These are phyloP conservation scores for Hippocampus comes DNA, from an alignment of 2,113 vertebrate genomes.

Conservation along the genomic window DNA sequence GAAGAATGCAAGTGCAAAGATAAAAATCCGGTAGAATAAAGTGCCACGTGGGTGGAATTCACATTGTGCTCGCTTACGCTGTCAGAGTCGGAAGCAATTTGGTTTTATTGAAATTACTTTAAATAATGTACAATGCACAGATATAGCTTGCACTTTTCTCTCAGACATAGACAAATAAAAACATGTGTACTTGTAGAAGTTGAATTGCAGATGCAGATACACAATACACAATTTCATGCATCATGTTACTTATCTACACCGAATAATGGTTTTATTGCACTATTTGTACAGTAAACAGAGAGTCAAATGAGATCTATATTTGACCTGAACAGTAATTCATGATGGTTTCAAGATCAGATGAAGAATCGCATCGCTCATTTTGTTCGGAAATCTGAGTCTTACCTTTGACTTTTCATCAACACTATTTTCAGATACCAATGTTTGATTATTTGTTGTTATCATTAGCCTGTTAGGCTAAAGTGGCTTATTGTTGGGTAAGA, in stretches of 20 bases:
- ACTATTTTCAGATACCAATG: background rate
- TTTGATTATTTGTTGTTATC: background rate
- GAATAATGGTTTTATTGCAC: background rate
- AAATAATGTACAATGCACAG: background rate
- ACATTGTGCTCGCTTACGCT: background rate
- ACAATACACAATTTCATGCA: background rate
- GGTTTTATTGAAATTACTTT: conserved; percentile 5
- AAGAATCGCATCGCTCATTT: too few species aligned
- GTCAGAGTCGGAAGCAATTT: background rate
- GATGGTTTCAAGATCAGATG: too few species aligned
- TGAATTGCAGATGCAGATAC: background rate
- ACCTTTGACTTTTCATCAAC: background rate
- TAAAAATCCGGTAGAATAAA: conserved; percentile 46
- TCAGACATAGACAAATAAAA: background rate
- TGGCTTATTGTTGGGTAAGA: background rate
- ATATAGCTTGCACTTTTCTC: background rate
- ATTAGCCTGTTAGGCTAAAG: background rate
- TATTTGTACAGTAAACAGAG: background rate
- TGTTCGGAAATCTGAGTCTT: background rate
- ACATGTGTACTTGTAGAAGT: background rate
- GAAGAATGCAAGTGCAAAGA: conserved; percentile 31
- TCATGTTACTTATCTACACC: background rate
- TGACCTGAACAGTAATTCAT: too few species aligned
- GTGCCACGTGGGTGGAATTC: conserved; percentile 37
- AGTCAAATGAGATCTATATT: background rate